Percentiles rank a stretch among this genome's conserved stretches.
Evolutionary conservation across 2,797 vertebrate species (phyloP).

Genomic region (Pagetopsis macropterus): DNA sequence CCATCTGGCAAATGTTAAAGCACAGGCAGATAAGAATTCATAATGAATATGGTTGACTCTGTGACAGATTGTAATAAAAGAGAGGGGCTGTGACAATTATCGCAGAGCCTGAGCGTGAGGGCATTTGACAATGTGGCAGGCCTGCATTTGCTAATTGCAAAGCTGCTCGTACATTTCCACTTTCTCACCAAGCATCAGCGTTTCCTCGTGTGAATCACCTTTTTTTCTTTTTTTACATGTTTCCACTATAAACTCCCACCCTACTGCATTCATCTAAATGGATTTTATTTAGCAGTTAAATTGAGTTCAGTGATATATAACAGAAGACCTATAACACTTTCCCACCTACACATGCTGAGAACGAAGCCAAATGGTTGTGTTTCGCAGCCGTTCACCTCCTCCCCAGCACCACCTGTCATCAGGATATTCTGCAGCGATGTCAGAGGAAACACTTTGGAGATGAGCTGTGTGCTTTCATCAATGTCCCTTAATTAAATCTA

Average conservation of each 20-base stretch:
- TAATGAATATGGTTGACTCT: slow-evolving; percentile 84
- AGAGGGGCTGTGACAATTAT: slow-evolving; percentile 81
- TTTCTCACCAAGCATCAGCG: slow-evolving; percentile 60
- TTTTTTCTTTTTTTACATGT: slow-evolving; percentile 30
- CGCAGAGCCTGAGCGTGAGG: slow-evolving; percentile 72
- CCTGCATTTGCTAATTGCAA: slow-evolving; percentile 79
- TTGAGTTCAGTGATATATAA: slow-evolving; percentile 59
- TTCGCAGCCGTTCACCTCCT: slow-evolving; percentile 76
- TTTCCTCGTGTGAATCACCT: slow-evolving; percentile 60
- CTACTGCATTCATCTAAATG: slow-evolving; percentile 39
- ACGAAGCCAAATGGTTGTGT: slow-evolving; percentile 76
- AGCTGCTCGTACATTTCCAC: slow-evolving; percentile 68
- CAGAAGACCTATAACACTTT: slow-evolving; percentile 71
- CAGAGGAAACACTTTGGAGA: slow-evolving; percentile 81
- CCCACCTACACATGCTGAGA: slow-evolving; percentile 78
- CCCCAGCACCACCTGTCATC: slow-evolving; percentile 80
- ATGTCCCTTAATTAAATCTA: slow-evolving; percentile 86
- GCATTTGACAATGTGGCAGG: slow-evolving; percentile 78
- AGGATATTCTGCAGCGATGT: slow-evolving; percentile 81
- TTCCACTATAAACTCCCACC: slow-evolving; percentile 47
- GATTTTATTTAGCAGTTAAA: slow-evolving; percentile 64
- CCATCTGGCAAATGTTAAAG: slow-evolving; percentile 86
- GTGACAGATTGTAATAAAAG: slow-evolving; percentile 83
- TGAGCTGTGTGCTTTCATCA: slow-evolving; percentile 84
- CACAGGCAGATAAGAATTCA: slow-evolving; percentile 83